phyloP scores from a whole-genome alignment of 1,140 invertebrate species.

The Grapholita molesta region DNA sequence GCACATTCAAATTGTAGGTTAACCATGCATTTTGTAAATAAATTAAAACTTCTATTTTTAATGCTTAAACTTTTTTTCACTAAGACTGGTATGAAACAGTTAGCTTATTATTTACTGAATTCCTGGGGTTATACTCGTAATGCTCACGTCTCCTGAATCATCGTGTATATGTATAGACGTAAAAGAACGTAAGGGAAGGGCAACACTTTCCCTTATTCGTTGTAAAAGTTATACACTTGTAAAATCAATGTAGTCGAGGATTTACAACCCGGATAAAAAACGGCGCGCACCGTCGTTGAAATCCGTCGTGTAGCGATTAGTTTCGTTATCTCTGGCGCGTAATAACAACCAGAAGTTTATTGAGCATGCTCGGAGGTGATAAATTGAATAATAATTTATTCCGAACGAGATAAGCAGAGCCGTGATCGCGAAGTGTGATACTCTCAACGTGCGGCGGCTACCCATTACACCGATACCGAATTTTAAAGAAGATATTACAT shows the following conservation, averaged over 20 bases:
- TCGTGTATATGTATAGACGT: too few relatives aligned
- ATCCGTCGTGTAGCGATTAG: slow-evolving; percentile 36
- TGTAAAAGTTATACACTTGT: not conserved
- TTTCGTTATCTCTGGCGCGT: slow-evolving; percentile 60
- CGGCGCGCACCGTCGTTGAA: not conserved
- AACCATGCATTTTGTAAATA: too few relatives aligned
- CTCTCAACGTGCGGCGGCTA: slow-evolving; percentile 42
- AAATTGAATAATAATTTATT: slow-evolving; percentile 77
- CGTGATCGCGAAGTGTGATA: slow-evolving; percentile 48
- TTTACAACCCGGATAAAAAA: slow-evolving; percentile 1
- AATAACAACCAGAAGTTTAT: slow-evolving; percentile 72
- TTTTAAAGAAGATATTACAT: not conserved
- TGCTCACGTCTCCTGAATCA: too few relatives aligned
- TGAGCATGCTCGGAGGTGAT: slow-evolving; percentile 56
- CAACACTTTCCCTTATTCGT: too few relatives aligned
- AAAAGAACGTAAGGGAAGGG: too few relatives aligned
- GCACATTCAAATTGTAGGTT: too few relatives aligned
- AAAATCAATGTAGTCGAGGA: not conserved
- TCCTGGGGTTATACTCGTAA: too few relatives aligned
- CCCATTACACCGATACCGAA: slow-evolving; percentile 36
- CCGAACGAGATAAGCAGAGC: slow-evolving; percentile 53
- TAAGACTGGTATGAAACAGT: too few relatives aligned
- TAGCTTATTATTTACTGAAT: too few relatives aligned
- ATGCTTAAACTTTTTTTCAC: too few relatives aligned
- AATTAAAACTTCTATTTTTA: too few relatives aligned